Evolutionary conservation across 2,113 vertebrate species (phyloP).

Genomic region (Pipa parva): DNA sequence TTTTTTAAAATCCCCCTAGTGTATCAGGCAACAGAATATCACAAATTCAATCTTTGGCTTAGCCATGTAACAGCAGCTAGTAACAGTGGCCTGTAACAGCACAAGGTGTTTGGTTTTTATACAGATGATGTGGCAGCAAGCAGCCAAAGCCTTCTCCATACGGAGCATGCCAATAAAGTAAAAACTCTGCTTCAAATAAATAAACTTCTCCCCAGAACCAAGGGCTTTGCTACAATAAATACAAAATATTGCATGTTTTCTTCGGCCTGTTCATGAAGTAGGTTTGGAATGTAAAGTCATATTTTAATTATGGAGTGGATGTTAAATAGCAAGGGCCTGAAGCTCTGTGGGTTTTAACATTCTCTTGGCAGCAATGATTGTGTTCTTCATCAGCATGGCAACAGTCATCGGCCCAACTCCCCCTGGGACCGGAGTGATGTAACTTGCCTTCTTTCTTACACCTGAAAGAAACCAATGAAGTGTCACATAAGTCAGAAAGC

Average conservation of each 20-base stretch:
- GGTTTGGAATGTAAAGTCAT: slow-evolving; percentile 51
- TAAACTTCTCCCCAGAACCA: neutral
- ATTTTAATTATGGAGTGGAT: slow-evolving; percentile 43
- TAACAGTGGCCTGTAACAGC: slow-evolving; percentile 16
- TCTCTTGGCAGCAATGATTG: slow-evolving; percentile 90
- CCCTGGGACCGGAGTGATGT: slow-evolving; percentile 91
- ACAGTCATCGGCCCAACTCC: slow-evolving; percentile 97
- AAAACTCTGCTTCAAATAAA: slow-evolving; percentile 46
- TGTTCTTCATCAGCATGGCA: slow-evolving; percentile 98
- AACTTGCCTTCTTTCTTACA: slow-evolving; percentile 87
- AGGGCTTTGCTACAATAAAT: slow-evolving; percentile 58
- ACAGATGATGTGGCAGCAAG: neutral
- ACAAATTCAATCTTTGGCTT: slow-evolving; percentile 24
- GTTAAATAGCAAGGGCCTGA: slow-evolving; percentile 66
- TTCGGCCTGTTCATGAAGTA: slow-evolving; percentile 47
- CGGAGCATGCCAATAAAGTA: neutral
- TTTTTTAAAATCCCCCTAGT: neutral
- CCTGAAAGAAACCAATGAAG: slow-evolving; percentile 62
- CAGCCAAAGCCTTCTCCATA: neutral
- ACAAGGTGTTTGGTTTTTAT: slow-evolving; percentile 4
- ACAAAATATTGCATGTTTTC: slow-evolving; percentile 63
- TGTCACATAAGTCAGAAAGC: slow-evolving; percentile 3
- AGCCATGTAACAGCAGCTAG: slow-evolving; percentile 28
- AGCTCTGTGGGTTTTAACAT: slow-evolving; percentile 70
- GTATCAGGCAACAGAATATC: neutral